Conservation (phyloP, 2,888 invertebrate genomes). For the Hedya salicella region DNA sequence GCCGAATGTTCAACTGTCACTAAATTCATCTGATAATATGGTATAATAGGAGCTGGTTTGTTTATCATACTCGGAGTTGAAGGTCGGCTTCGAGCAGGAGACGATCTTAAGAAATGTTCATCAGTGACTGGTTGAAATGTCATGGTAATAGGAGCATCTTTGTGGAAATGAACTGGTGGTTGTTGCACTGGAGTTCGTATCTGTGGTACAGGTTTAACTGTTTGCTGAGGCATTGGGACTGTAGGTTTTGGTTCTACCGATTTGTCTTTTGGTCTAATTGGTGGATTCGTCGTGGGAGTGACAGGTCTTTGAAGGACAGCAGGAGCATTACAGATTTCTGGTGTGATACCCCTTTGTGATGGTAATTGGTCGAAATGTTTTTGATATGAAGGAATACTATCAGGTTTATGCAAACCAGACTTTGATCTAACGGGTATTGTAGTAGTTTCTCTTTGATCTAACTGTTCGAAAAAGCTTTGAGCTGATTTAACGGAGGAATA, state of each 20-base stretch:
- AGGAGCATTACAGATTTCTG: slow-evolving; percentile 79
- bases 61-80: slow-evolving; percentile 90
- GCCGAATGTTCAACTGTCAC: slow-evolving; percentile 88
- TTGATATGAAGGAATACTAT: slow-evolving; percentile 87
- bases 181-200: slow-evolving; percentile 55
- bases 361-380: slow-evolving; percentile 85
- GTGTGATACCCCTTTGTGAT: slow-evolving; percentile 85
- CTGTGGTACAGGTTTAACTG: slow-evolving; percentile 52
- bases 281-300: slow-evolving; percentile 74
- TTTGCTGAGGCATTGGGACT: slow-evolving; percentile 47
- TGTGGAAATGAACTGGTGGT: slow-evolving; percentile 71
- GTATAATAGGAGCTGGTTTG: slow-evolving; percentile 90
- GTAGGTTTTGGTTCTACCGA: slow-evolving; percentile 60
- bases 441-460: slow-evolving; percentile 71
- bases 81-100: slow-evolving; percentile 84
- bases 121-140: slow-evolving; percentile 88
- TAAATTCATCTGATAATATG: slow-evolving; percentile 91
- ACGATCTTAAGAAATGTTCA: slow-evolving; percentile 80
- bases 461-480: slow-evolving; percentile 74
- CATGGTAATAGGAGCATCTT: slow-evolving; percentile 83
- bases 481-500: slow-evolving; percentile 72
- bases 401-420: slow-evolving; percentile 86
- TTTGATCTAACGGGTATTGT: slow-evolving; percentile 69
- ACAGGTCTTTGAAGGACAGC: slow-evolving; percentile 74
- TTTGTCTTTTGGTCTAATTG: slow-evolving; percentile 65